Percentiles rank a stretch among this genome's conserved stretches.
phyloP scores from a whole-genome alignment of 1,140 invertebrate genomes.

The Drosophila pruinosa region DNA sequence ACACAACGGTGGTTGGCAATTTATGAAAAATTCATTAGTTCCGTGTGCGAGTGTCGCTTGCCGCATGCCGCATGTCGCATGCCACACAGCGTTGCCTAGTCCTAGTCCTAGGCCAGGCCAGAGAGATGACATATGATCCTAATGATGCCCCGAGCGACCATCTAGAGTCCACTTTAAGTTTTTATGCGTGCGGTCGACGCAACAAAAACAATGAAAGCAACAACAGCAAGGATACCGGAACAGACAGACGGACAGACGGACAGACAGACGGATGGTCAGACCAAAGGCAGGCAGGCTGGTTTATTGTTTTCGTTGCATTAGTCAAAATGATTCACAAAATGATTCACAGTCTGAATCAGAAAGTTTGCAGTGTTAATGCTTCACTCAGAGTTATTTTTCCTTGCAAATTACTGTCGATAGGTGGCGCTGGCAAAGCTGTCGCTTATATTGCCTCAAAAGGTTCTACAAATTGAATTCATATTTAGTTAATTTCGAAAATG shows the following conservation, averaged over 20 bases:
- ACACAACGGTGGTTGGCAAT: conserved; percentile 49
- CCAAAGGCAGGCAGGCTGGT: no score
- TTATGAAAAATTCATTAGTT: conserved; percentile 78
- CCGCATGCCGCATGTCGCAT: neutral
- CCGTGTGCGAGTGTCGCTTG: conserved; percentile 33
- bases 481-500: no score
- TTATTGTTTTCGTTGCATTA: conserved; percentile 4
- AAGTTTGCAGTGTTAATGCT: no score
- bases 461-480: no score
- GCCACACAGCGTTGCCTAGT: neutral
- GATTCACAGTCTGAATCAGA: neutral
- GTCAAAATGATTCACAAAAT: conserved; percentile 20
- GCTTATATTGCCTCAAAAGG: no score
- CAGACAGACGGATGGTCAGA: no score
- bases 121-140: conserved; percentile 67
- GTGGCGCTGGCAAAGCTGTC: no score
- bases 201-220: neutral
- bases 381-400: no score
- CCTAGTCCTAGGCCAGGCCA: conserved; percentile 3
- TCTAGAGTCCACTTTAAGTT: conserved; percentile 48
- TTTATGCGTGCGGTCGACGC: conserved; percentile 32
- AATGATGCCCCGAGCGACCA: conserved; percentile 59
- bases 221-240: neutral
- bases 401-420: neutral
- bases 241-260: neutral